Base-by-base conservation (phyloP, 2,888 invertebrate genomes). In the Pterostichus madidus region DNA sequence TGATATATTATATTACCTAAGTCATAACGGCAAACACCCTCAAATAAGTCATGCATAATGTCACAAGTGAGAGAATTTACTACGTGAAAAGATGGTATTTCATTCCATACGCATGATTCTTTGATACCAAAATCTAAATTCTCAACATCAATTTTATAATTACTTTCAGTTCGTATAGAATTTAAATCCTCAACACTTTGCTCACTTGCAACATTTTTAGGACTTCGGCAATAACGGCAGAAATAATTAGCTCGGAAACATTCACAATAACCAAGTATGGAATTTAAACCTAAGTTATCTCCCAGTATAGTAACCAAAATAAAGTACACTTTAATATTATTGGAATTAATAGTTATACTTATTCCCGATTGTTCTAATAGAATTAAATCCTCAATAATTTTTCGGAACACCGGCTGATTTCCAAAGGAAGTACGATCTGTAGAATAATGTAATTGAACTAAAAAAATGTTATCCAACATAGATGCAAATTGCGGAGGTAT, bases 261-360 rank as follows among this genome's bases (percentile, higher is more conserved):
- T 77, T 86, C 85, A 1, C 83, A 83, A 81, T 85, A 86, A 32
- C 85, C 86, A 8, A 86, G 52, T 39, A 87, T 81, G 0, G 83
- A n/a, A n/a, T n/a, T n/a, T n/a, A n/a, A n/a, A n/a, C n/a, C n/a
- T n/a, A n/a, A n/a, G n/a, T n/a, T n/a, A n/a, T n/a, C n/a, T n/a
- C n/a, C n/a, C n/a, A n/a, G n/a, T n/a, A n/a, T n/a, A n/a, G n/a
- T n/a, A n/a, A n/a, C n/a, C n/a, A n/a, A n/a, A n/a, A n/a, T n/a
- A n/a, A n/a, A n/a, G n/a, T n/a, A n/a, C n/a, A n/a, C n/a, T n/a
- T n/a, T n/a, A n/a, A n/a, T n/a, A n/a, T n/a, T n/a, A n/a, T n/a
- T n/a, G n/a, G n/a, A n/a, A 78, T 64, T 61, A 76, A 80, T 71
- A n/a, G 80, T 83, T 31, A 86, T 64, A 10, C 3, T 39, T 68